These are phyloP conservation scores for Sturnira hondurensis DNA, from an alignment of 2,113 vertebrate genomes.

Conservation along the genomic window DNA sequence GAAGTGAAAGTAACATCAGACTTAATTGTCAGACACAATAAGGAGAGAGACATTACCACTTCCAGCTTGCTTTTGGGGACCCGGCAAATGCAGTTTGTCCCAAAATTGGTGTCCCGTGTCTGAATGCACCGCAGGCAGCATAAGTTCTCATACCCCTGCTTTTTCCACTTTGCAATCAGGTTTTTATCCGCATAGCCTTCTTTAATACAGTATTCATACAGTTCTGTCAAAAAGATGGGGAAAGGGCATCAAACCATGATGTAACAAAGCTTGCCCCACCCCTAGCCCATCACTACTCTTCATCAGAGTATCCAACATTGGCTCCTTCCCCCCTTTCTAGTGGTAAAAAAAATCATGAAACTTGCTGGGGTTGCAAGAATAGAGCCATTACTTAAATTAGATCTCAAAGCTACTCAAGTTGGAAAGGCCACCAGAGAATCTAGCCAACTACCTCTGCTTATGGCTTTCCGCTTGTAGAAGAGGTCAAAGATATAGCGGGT, in stretches of 20 bases:
- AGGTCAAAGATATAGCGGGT: slow-evolving; percentile 98
- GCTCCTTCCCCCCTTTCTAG: not conserved
- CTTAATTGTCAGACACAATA: not conserved
- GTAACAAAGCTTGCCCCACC: not conserved
- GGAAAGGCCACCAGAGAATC: not conserved
- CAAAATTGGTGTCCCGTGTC: slow-evolving; percentile 97
- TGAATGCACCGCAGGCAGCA: slow-evolving; percentile 98
- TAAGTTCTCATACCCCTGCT: slow-evolving; percentile 97
- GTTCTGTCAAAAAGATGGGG: slow-evolving; percentile 80
- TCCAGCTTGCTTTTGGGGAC: slow-evolving; percentile 98
- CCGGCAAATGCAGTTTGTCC: slow-evolving; percentile 98
- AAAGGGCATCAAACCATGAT: not conserved
- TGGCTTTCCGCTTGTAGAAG: slow-evolving; percentile 98
- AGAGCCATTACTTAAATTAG: not conserved
- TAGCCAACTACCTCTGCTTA: slow-evolving; percentile 91
- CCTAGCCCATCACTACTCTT: not conserved
- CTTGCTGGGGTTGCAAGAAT: not conserved
- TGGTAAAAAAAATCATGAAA: not conserved
- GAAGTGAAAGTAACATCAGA: not conserved
- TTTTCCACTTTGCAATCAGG: slow-evolving; percentile 99
- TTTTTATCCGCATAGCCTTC: slow-evolving; percentile 99
- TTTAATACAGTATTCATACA: slow-evolving; percentile 97
- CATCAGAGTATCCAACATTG: not conserved
- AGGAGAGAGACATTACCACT: slow-evolving; percentile 86
- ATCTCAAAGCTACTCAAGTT: not conserved